Evolutionary conservation across 2,113 vertebrate genomes (phyloP), one percentile per base, ranked within the genome.

Genomic region (Empidonax alnorum): DNA sequence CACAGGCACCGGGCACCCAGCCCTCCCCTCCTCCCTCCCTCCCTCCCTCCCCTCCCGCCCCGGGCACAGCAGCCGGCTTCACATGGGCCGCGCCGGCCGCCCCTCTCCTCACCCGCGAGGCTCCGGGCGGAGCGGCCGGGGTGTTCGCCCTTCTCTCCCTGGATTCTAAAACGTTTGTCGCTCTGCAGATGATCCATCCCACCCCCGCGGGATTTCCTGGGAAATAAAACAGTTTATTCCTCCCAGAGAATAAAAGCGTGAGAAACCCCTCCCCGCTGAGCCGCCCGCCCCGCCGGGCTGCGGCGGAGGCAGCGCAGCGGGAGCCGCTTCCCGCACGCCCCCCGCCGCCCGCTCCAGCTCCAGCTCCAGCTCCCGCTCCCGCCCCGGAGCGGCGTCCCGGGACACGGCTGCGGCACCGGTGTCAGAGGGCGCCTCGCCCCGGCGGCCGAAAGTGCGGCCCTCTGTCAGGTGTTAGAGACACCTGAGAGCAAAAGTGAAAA

Each of bases 1-100:
- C 69, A 89, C 62, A 91, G 89, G 80, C 94, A 52, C 50, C 50
- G 80, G 95, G 93, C 94, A 84, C 93, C 94, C 97, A 96, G 95
- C 80, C 77, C 95, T 96, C 94, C 95, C 89, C 56, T 58, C 47
- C 58, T 42, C 15, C 41, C 39, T 39, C 35, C 41, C 41, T 44
- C 71, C 42, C 89, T 73, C 65, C 53, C 79, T 80, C 33, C 81
- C 69, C n/a, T 90, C 76, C 83, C 46, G 31, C 65, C 25, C 50
- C 82, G 7, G 47, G 47, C 75, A 84, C 69, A 87, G 95, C 86
- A 28, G 58, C 55, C 92, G 77, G 55, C 74, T 73, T 13, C 73
- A 41, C 90, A 3, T 28, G 25, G 46, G 28, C 11, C 44, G 33
- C 8, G 5, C 6, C 14, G 14, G 35, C 7, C 13, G 63, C 20